phyloP scores from a whole-genome alignment of 2,888 invertebrate species.

The Drosophila niveifrons region DNA sequence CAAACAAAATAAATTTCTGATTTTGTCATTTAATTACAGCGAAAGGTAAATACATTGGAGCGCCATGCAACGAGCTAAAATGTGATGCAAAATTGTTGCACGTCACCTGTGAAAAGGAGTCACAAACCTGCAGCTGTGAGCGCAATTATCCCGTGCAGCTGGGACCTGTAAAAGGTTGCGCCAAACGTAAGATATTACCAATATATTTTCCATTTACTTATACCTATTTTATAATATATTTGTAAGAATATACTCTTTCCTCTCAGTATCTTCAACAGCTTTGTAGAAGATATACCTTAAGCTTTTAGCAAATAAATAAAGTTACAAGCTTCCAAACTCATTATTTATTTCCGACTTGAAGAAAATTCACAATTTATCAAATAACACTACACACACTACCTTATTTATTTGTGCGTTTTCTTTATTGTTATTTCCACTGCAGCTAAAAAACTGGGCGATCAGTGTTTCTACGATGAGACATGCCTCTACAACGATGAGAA shows the following conservation, averaged over 20 bases:
- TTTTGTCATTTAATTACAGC: slow-evolving; percentile 86
- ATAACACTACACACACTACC: too few relatives aligned
- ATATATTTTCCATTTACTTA: not conserved
- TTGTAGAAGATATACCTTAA: too few relatives aligned
- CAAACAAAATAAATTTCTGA: not conserved
- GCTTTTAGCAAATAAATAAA: too few relatives aligned
- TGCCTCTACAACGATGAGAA: slow-evolving; percentile 93
- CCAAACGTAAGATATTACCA: slow-evolving; percentile 90
- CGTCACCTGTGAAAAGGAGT: slow-evolving; percentile 91
- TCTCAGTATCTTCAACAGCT: too few relatives aligned
- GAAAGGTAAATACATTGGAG: slow-evolving; percentile 92
- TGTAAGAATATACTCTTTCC: too few relatives aligned
- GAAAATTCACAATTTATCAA: too few relatives aligned
- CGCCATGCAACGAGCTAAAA: slow-evolving; percentile 89
- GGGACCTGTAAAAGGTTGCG: slow-evolving; percentile 91
- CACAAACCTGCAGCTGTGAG: slow-evolving; percentile 91
- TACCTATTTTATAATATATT: not conserved
- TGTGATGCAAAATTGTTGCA: slow-evolving; percentile 91
- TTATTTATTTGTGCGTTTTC: not conserved
- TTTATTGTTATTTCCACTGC: slow-evolving; percentile 64
- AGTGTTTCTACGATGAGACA: slow-evolving; percentile 94
- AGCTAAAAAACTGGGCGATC: slow-evolving; percentile 95
- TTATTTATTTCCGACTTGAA: too few relatives aligned
- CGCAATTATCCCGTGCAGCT: slow-evolving; percentile 93
- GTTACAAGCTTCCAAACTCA: too few relatives aligned